Evolutionary conservation across 2,888 invertebrate genomes (phyloP).

Genomic region (Brachyopa scutellaris): DNA sequence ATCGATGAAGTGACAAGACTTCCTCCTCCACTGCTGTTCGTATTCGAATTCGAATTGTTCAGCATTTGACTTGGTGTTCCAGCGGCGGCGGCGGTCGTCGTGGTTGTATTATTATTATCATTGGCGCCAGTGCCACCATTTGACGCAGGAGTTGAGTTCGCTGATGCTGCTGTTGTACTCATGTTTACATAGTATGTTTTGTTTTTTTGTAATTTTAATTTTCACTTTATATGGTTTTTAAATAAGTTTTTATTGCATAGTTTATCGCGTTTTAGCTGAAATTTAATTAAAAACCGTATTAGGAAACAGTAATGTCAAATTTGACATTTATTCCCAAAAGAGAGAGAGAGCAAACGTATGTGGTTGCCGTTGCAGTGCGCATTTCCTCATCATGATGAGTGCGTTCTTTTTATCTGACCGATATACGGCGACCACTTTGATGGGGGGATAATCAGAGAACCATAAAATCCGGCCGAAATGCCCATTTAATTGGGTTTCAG

Average conservation of each 20-base stretch:
- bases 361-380: not conserved
- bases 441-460: constrained; percentile 20
- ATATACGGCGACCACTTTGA: not conserved
- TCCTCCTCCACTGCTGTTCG: constrained; percentile 18
- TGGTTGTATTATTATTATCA: constrained; percentile 56
- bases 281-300: constrained; percentile 39
- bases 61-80: constrained; percentile 5
- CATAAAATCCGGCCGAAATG: constrained; percentile 56
- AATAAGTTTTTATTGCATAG: constrained; percentile 53
- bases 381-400: constrained; percentile 5
- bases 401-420: constrained; percentile 1
- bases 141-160: constrained; percentile 53
- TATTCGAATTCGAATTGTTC: constrained; percentile 63
- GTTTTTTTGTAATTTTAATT: constrained; percentile 4
- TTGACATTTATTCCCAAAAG: constrained; percentile 48
- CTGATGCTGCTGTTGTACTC: constrained; percentile 68
- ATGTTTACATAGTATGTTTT: constrained; percentile 63
- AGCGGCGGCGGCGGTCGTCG: not conserved
- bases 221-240: constrained; percentile 12
- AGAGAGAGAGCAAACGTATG: constrained; percentile 58
- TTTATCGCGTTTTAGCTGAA: constrained; percentile 52
- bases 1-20: not conserved
- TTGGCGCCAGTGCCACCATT: constrained; percentile 56
- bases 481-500: constrained; percentile 53
- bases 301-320: constrained; percentile 28